Conservation (phyloP, 2,888 invertebrate species). For the Cryptops parisi region DNA sequence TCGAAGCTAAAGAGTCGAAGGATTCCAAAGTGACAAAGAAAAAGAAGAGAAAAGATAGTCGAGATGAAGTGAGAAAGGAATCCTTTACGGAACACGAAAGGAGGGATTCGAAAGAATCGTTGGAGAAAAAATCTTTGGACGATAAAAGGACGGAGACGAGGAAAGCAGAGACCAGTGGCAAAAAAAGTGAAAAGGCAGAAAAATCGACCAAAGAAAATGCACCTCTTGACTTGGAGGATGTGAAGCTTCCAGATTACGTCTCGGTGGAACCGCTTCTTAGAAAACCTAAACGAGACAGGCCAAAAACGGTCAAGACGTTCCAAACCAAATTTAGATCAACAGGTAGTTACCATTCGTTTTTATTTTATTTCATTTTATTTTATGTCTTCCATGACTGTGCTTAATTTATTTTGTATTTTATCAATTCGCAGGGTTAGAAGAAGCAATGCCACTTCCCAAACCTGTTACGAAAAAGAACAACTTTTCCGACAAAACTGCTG, state of each 20-base stretch:
- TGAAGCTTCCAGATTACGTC: constrained; percentile 18
- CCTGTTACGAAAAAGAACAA: constrained; percentile 14
- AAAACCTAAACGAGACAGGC: constrained; percentile 36
- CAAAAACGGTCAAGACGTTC: constrained; percentile 82
- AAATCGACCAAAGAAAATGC: constrained; percentile 30
- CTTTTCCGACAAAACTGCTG: constrained; percentile 14
- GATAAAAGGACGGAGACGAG: constrained; percentile 19
- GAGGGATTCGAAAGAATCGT: neutral
- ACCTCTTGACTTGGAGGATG: constrained; percentile 16
- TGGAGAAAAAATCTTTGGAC: constrained; percentile 6
- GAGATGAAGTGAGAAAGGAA: neutral
- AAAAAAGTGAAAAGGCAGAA: constrained; percentile 29
- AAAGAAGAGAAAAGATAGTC: constrained; percentile 18
- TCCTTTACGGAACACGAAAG: neutral
- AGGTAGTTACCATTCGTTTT: constrained; percentile 29
- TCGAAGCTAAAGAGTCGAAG: too few species aligned
- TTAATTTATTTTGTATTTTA: neutral
- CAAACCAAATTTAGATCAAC: constrained; percentile 84
- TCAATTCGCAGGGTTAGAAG: constrained; percentile 46
- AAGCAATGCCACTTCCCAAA: constrained; percentile 41
- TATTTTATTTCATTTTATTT: constrained; percentile 9
- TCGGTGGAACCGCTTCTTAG: constrained; percentile 21
- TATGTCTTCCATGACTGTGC: neutral
- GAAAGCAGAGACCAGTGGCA: constrained; percentile 22
- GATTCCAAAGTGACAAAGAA: constrained; percentile 8